These are phyloP conservation scores for Rhagoletis zephyria DNA, from an alignment of 1,140 invertebrate species.

Conservation along the genomic window DNA sequence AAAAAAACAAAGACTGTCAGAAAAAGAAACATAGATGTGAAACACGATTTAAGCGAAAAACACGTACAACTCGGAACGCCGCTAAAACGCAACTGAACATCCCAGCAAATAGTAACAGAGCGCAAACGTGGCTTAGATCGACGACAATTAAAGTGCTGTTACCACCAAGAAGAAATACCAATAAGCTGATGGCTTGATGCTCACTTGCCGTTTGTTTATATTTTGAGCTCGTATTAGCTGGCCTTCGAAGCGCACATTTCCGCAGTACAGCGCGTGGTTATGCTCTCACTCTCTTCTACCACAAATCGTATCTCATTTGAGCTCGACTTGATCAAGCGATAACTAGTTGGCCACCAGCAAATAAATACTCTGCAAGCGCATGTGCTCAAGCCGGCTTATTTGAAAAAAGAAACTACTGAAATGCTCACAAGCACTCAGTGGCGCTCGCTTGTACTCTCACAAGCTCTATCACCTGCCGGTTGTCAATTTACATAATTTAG, in stretches of 20 bases:
- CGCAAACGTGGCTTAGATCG: constrained; percentile 38
- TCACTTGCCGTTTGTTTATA: constrained; percentile 26
- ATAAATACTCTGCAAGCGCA: not conserved
- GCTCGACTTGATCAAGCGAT: not conserved
- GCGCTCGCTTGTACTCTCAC: not conserved
- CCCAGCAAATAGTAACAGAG: not conserved
- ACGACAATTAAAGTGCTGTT: not conserved
- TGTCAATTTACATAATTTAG: constrained; percentile 7
- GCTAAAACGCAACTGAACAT: constrained; percentile 37
- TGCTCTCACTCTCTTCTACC: not conserved
- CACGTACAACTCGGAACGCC: constrained; percentile 38
- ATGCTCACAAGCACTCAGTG: not conserved
- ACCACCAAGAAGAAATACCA: not conserved
- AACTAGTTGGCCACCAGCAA: not conserved
- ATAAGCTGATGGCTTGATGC: not conserved
- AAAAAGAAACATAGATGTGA: no score
- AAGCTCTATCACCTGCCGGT: not conserved
- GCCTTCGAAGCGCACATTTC: not conserved
- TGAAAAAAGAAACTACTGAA: not conserved
- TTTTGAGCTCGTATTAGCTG: not conserved
- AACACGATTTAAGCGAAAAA: constrained; percentile 14
- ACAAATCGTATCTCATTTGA: not conserved
- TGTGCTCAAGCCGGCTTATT: not conserved
- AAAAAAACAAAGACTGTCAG: not conserved
- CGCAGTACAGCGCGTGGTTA: not conserved